A percentile compares a stretch with the other conserved stretches of the same genome.
phyloP scores from a whole-genome alignment of 2,113 vertebrate genomes.

The Microtus pennsylvanicus region DNA sequence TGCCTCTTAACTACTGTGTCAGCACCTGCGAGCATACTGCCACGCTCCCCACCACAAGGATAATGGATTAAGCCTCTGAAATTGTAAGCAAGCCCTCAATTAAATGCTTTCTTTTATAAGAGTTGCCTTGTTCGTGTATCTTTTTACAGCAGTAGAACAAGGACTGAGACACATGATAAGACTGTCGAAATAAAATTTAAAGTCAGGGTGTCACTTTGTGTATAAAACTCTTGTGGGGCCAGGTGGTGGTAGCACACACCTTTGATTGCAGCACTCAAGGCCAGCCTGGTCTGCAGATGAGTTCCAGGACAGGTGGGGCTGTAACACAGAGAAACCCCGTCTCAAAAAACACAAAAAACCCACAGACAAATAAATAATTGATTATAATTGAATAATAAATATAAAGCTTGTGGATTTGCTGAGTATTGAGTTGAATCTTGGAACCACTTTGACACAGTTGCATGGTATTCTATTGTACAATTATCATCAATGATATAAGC shows the following conservation, averaged over 20 bases:
- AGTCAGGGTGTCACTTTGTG: not conserved
- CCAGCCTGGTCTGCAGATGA: too few relatives aligned
- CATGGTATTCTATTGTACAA: not conserved
- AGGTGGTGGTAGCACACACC: too few relatives aligned
- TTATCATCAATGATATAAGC: not conserved
- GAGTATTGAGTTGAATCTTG: not conserved
- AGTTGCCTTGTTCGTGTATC: not conserved
- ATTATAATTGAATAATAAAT: too few relatives aligned
- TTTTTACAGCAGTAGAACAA: not conserved
- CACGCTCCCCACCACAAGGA: not conserved
- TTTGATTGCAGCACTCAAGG: too few relatives aligned
- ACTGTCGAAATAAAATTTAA: not conserved
- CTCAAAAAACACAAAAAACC: too few relatives aligned
- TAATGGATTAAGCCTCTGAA: not conserved
- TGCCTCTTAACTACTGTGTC: not conserved
- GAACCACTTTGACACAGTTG: not conserved
- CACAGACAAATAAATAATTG: too few relatives aligned
- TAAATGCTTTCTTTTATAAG: not conserved
- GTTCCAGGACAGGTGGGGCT: too few relatives aligned
- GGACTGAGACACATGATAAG: not conserved
- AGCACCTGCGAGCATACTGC: not conserved
- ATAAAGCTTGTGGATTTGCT: not conserved
- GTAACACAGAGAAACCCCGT: too few relatives aligned
- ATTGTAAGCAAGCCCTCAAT: not conserved
- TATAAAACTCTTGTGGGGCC: not conserved